Conservation (phyloP, 1,140 invertebrate species). For the Artemia franciscana region DNA sequence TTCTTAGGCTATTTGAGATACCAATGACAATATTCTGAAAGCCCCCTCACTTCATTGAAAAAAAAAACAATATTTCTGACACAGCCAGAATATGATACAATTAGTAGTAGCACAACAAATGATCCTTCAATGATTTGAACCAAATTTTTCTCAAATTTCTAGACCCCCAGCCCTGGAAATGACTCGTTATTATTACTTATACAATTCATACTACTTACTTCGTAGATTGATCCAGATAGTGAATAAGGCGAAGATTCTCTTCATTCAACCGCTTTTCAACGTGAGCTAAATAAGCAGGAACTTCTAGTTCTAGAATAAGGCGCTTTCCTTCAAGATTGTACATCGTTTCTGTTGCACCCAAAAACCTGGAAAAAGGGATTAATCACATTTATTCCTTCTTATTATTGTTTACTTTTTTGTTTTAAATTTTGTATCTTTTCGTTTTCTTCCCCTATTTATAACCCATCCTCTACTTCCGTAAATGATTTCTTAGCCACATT, state of each 20-base stretch:
- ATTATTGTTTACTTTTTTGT: no score
- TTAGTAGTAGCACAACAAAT: no score
- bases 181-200: background rate
- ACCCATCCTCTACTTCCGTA: no score
- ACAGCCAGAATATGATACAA: no score
- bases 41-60: background rate
- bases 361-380: slow-evolving; percentile 40
- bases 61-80: slow-evolving; percentile 2
- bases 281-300: slow-evolving; percentile 79
- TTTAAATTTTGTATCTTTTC: no score
- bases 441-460: no score
- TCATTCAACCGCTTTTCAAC: slow-evolving; percentile 84
- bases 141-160: no score
- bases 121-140: no score
- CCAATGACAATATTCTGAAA: background rate
- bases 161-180: no score
- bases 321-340: slow-evolving; percentile 79
- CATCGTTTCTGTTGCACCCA: slow-evolving; percentile 69
- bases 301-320: slow-evolving; percentile 76
- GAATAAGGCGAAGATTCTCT: slow-evolving; percentile 75
- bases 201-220: slow-evolving; percentile 31
- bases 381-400: no score
- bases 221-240: slow-evolving; percentile 80
- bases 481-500: no score
- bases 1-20: no score